phyloP scores from a whole-genome alignment of 2,797 vertebrate genomes.

The Poecilia velifera region DNA sequence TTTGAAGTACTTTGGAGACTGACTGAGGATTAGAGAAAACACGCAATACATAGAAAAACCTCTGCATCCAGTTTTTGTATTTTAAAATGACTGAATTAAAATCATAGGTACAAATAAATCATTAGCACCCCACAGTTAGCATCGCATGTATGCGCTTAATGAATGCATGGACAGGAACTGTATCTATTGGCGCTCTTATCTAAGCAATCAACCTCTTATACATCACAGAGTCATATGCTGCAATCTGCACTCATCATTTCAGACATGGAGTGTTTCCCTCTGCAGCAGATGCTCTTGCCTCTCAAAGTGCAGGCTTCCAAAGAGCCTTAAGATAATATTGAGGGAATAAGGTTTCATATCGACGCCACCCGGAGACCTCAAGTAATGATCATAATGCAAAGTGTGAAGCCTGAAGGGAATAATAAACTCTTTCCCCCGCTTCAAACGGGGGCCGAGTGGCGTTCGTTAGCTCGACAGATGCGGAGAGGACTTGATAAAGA shows the following conservation, averaged over 20 bases:
- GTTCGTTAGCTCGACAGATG: conserved; percentile 66
- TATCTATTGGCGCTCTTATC: neutral
- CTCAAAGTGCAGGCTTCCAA: conserved; percentile 63
- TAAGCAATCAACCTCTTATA: neutral
- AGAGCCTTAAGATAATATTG: conserved; percentile 66
- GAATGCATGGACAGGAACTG: neutral
- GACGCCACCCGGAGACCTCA: conserved; percentile 65
- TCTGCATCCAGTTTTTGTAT: neutral
- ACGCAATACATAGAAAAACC: neutral
- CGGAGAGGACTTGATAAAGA: conserved; percentile 66
- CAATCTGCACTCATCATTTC: conserved; percentile 28
- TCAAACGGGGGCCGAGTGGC: conserved; percentile 55
- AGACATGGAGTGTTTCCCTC: conserved; percentile 58
- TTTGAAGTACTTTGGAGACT: neutral
- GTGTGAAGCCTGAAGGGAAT: conserved; percentile 63
- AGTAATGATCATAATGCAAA: conserved; percentile 72
- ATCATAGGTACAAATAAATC: neutral
- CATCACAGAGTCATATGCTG: neutral
- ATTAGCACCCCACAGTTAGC: neutral
- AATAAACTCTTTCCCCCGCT: conserved; percentile 58
- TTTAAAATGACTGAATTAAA: neutral
- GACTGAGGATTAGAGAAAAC: neutral
- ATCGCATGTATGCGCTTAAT: neutral
- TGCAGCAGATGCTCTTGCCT: conserved; percentile 58
- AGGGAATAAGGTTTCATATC: conserved; percentile 65